A percentile compares a stretch with the other conserved stretches of the same genome.
Evolutionary conservation across 2,113 vertebrate species (phyloP).

Genomic region (Setophaga petechia): DNA sequence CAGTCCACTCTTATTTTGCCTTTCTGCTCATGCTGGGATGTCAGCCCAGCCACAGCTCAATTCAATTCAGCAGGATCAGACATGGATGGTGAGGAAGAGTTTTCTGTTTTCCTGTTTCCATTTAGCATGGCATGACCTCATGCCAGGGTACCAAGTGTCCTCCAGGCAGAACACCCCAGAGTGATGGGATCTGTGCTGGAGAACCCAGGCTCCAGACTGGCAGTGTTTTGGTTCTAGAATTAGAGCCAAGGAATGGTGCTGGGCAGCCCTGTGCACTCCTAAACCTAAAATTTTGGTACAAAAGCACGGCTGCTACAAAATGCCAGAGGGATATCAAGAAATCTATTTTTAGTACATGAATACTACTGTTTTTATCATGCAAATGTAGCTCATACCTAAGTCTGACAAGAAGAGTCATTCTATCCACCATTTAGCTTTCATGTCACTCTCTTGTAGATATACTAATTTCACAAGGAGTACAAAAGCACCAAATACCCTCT

Average conservation of each 20-base stretch:
- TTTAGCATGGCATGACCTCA: neutral
- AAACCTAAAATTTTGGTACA: neutral
- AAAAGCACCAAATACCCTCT: neutral
- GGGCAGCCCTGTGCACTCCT: neutral
- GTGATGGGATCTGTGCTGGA: accelerated
- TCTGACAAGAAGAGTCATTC: neutral
- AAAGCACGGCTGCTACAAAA: neutral
- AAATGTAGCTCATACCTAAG: neutral
- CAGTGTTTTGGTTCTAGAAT: neutral
- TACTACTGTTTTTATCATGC: neutral
- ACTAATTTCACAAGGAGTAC: neutral
- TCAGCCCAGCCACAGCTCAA: neutral
- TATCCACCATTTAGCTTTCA: neutral
- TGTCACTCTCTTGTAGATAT: neutral
- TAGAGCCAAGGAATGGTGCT: neutral
- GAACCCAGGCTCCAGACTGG: neutral
- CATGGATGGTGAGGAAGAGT: accelerated
- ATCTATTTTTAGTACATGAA: neutral
- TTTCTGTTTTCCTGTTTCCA: accelerated
- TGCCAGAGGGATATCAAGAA: neutral
- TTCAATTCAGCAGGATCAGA: neutral
- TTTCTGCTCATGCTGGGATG: neutral
- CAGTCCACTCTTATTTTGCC: neutral
- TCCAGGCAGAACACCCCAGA: neutral
- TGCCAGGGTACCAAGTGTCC: neutral